Conservation (phyloP, 2,797 vertebrate genomes). For the Epinephelus malabaricus region DNA sequence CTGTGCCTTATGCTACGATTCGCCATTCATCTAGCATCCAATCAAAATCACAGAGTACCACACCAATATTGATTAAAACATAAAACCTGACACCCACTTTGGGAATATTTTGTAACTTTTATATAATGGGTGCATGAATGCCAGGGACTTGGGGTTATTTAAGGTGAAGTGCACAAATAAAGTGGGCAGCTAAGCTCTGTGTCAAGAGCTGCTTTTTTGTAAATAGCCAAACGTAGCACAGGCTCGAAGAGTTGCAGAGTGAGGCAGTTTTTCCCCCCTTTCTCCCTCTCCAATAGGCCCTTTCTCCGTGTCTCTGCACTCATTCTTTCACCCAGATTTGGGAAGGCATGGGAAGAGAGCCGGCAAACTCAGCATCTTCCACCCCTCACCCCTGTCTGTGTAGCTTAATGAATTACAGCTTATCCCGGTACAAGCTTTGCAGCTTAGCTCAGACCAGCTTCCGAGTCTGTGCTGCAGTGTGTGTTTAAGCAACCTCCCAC, state of each 20-base stretch:
- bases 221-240: constrained; percentile 66
- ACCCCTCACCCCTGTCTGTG: constrained; percentile 70
- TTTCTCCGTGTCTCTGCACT: constrained; percentile 65
- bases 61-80: background rate
- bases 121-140: constrained; percentile 30
- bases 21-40: constrained; percentile 11
- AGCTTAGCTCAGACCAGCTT: constrained; percentile 79
- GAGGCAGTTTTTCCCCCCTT: constrained; percentile 51
- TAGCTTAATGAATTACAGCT: constrained; percentile 86
- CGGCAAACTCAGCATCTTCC: constrained; percentile 85
- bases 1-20: constrained; percentile 33
- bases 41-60: background rate
- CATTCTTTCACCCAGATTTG: constrained; percentile 74
- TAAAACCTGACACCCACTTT: constrained; percentile 5
- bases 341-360: constrained; percentile 54
- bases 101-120: constrained; percentile 24
- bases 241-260: constrained; percentile 69
- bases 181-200: constrained; percentile 51
- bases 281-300: constrained; percentile 41
- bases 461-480: constrained; percentile 70
- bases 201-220: constrained; percentile 66
- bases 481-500: constrained; percentile 42
- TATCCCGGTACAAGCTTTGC: constrained; percentile 81
- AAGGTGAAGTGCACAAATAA: constrained; percentile 62
- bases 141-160: constrained; percentile 44